Conservation (phyloP, 2,113 vertebrate species). For the Aplodontia rufa region DNA sequence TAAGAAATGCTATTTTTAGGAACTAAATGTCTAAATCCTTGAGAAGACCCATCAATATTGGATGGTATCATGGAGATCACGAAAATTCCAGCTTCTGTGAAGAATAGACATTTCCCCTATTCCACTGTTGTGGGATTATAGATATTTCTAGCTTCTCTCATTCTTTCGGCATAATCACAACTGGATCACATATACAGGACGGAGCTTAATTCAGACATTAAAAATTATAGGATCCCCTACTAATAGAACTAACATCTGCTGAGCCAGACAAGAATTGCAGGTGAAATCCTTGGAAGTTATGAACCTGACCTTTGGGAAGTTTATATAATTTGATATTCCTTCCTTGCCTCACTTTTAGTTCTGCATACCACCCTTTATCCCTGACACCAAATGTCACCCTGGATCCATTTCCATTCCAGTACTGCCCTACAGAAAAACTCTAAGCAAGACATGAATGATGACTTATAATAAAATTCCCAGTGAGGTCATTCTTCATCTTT, state of each 20-base stretch:
- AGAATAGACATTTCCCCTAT: not conserved
- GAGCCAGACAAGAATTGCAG: not conserved
- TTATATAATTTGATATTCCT: constrained; percentile 52
- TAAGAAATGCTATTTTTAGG: not conserved
- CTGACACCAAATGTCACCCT: constrained; percentile 45
- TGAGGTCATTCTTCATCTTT: constrained; percentile 65
- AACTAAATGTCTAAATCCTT: not conserved
- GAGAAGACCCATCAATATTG: not conserved
- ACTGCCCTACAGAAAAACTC: constrained; percentile 33
- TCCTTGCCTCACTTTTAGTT: constrained; percentile 37
- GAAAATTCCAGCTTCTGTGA: not conserved
- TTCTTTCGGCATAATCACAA: not conserved
- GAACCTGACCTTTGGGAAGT: constrained; percentile 3
- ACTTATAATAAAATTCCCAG: constrained; percentile 48
- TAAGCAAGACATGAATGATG: constrained; percentile 59
- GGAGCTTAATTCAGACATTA: not conserved
- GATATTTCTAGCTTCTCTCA: not conserved
- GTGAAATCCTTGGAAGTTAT: constrained; percentile 33
- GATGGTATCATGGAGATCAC: not conserved
- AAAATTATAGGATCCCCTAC: not conserved
- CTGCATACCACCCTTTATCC: not conserved
- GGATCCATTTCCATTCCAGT: not conserved
- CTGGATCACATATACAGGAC: not conserved
- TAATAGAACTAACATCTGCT: not conserved
- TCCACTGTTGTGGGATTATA: not conserved